Base-by-base conservation (phyloP, 2,113 vertebrate species). In the Pelmatolapia mariae region DNA sequence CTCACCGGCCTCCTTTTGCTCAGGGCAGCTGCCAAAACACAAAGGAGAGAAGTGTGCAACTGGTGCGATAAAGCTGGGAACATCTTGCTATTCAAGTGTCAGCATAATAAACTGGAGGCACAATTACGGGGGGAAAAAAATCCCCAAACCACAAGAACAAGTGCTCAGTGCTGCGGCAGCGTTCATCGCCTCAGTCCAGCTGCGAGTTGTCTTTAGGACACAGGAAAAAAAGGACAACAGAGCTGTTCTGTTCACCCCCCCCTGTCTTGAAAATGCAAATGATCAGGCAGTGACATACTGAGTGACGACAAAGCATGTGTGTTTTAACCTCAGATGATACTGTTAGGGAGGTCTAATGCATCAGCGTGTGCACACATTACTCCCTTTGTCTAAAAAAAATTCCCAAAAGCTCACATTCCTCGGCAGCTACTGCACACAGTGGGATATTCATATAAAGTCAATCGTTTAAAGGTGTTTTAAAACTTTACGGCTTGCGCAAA, bases 31-130 rank as follows among this genome's bases (percentile, higher is more conserved):
- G 96, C 94, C 91, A 94, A 95, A 96, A 95, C 92, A 97, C 95
- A 96, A 96, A 96, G 91, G 87, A 87, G 91, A 95, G 95, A 96
- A 95, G 95, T 96, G 94, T 96, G 95, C 94, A 96, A 96, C 95
- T 96, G 93, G 94, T 95, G 95, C 89, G 95, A 96, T 96, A 96
- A 96, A 95, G 94, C 92, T 52, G 83, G 92, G 93, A 96, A 96
- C 93, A 95, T 96, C 95, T 96, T 93, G 91, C 94, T 92, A 88
- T 96, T 94, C 91, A 92, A 84, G 91, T 91, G 88, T 96, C 93
- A 93, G 94, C 92, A 94, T 91, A 93, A 95, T 93, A 94, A 96
- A 95, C 91, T 93, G 89, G 82, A 87, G 84, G 93, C 91, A 92
- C 83, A 90, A 93, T 94, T 93, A 93, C 87, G 86, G 81, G 22